phyloP scores from a whole-genome alignment of 2,113 vertebrate species.

The Dipodomys ordii region DNA sequence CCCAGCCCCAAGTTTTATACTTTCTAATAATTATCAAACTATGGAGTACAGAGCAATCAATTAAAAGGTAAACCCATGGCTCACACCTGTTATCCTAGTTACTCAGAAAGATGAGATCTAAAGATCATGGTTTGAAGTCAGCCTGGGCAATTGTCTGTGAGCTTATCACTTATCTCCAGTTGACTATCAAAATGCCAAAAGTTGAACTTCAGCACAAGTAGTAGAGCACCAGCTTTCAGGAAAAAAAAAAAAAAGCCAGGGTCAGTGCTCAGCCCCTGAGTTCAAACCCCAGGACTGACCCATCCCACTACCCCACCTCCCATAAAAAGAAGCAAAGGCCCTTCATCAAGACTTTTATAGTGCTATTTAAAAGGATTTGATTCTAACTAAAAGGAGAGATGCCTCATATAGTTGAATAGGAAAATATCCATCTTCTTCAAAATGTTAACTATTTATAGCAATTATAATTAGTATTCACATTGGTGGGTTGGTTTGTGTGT shows the following conservation, averaged over 20 bases:
- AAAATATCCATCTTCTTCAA: neutral
- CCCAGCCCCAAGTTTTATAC: neutral
- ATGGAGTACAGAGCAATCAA: neutral
- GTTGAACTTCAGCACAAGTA: no score
- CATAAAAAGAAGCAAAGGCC: neutral
- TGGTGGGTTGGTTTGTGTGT: neutral
- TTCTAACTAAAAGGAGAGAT: conserved; percentile 30
- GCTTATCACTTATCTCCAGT: no score
- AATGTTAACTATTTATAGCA: neutral
- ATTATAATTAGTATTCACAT: neutral
- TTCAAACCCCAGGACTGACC: no score
- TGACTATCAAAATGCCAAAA: no score
- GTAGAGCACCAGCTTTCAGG: no score
- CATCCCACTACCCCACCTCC: no score
- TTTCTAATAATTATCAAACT: conserved; percentile 9
- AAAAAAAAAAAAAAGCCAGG: no score
- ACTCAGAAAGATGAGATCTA: no score
- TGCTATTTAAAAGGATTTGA: neutral
- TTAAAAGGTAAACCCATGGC: neutral
- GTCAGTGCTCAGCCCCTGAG: no score
- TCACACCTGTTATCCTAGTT: no score
- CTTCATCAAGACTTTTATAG: neutral
- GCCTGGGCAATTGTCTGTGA: no score
- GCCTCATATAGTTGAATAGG: neutral
- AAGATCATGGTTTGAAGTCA: no score